Evolutionary conservation across 2,888 invertebrate species (phyloP).

Genomic region (Gymnoscelis rufifasciata): DNA sequence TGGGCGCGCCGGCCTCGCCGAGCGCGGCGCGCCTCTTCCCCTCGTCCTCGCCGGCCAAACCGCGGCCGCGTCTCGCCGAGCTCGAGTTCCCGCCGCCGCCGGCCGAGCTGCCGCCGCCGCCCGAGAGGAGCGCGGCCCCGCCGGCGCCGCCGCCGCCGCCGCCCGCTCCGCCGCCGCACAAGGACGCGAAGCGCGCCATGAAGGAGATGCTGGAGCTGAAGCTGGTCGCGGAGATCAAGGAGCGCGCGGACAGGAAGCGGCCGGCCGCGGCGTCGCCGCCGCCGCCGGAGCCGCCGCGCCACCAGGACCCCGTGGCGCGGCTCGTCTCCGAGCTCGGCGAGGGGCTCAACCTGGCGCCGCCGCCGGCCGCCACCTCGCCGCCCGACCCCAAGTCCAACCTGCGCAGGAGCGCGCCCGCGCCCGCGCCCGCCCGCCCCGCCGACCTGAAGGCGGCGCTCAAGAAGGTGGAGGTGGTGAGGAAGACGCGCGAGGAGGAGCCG

Average conservation of each 20-base stretch:
- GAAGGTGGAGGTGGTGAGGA: conserved; percentile 21
- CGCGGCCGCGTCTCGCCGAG: conserved; percentile 87
- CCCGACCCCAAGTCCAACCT: conserved; percentile 74
- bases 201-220: conserved; percentile 91
- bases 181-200: conserved; percentile 77
- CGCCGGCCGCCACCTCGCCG: conserved; percentile 52
- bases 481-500: conserved; percentile 72
- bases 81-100: conserved; percentile 94
- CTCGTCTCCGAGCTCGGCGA: conserved; percentile 91
- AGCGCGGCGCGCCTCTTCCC: conserved; percentile 78
- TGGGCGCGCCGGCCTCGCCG: conserved; percentile 70
- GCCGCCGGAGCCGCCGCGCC: conserved; percentile 55
- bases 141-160: conserved; percentile 74
- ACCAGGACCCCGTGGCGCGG: conserved; percentile 85
- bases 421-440: conserved; percentile 36
- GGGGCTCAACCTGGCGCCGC: conserved; percentile 82
- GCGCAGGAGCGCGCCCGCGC: conserved; percentile 49
- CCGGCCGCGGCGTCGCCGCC: conserved; percentile 67
- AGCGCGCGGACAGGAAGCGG: conserved; percentile 83
- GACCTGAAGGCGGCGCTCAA: conserved; percentile 85
- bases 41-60: conserved; percentile 81
- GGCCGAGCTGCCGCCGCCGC: conserved; percentile 87
- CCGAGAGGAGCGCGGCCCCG: conserved; percentile 68
- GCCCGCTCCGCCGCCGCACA: too few species aligned
- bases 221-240: conserved; percentile 90